phyloP scores from a whole-genome alignment of 2,888 invertebrate species.

The Peribatodes rhomboidaria region DNA sequence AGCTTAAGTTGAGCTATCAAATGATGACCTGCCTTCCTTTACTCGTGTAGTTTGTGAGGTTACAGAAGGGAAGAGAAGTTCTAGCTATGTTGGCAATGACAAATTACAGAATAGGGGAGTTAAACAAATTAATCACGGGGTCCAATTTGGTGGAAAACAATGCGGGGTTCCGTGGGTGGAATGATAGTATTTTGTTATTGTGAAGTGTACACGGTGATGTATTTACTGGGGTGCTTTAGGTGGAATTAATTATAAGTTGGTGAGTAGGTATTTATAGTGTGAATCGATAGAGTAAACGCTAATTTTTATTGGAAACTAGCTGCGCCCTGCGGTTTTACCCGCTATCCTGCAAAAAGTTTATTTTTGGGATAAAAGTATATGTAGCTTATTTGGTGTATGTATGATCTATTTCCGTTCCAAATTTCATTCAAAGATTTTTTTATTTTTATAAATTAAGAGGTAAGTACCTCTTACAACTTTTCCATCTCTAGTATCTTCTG shows the following conservation, averaged over 20 bases:
- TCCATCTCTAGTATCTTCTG: no score
- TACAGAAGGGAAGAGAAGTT: conserved; percentile 42
- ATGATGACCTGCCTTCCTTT: conserved; percentile 27
- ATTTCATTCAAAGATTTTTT: no score
- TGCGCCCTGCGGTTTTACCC: no score
- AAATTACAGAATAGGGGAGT: conserved; percentile 79
- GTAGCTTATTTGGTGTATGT: no score
- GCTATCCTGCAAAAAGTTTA: no score
- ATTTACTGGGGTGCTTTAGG: conserved; percentile 30
- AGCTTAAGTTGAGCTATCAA: conserved; percentile 50
- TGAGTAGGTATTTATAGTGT: not conserved
- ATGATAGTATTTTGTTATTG: conserved; percentile 69
- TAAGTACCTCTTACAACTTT: no score
- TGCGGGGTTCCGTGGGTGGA: conserved; percentile 65
- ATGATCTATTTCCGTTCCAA: no score
- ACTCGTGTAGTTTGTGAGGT: conserved; percentile 19
- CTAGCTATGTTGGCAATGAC: conserved; percentile 64
- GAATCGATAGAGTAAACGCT: no score
- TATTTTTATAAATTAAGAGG: no score
- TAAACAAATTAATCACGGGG: conserved; percentile 81
- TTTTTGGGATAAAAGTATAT: no score
- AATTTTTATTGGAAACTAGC: no score
- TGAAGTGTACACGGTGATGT: conserved; percentile 48
- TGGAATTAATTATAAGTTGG: conserved; percentile 35
- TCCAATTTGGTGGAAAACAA: conserved; percentile 84